Evolutionary conservation across 2,888 invertebrate species (phyloP).

Genomic region (Cordilura impudica): DNA sequence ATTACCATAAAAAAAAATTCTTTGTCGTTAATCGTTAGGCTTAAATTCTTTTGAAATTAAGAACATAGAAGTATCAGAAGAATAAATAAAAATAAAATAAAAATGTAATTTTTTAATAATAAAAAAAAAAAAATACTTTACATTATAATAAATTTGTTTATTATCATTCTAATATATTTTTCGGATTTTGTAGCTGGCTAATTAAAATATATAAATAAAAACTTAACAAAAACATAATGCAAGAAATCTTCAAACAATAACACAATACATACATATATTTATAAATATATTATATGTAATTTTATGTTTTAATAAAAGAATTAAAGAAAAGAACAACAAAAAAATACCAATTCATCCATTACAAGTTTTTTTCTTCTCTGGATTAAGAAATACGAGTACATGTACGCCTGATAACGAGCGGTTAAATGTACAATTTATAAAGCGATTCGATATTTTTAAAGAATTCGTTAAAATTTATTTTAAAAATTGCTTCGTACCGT

Average conservation of each 20-base stretch:
- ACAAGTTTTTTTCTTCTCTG: too few species aligned
- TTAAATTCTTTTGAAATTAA: slow-evolving; percentile 24
- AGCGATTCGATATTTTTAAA: too few species aligned
- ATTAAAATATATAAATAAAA: slow-evolving; percentile 32
- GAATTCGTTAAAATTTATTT: too few species aligned
- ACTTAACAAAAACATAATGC: slow-evolving; percentile 1
- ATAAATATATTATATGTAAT: slow-evolving; percentile 5
- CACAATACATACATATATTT: neutral
- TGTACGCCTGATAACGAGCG: neutral
- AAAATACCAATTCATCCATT: too few species aligned
- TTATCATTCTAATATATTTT: slow-evolving; percentile 47
- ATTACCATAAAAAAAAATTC: slow-evolving; percentile 12
- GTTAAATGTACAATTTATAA: too few species aligned
- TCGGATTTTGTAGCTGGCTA: slow-evolving; percentile 36
- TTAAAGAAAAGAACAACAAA: neutral
- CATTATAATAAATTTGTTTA: neutral
- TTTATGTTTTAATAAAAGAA: slow-evolving; percentile 25
- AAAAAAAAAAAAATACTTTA: slow-evolving; percentile 4
- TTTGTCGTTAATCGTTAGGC: slow-evolving; percentile 33
- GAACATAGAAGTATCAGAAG: slow-evolving; percentile 34
- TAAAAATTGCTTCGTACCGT: too few species aligned
- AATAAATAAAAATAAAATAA: slow-evolving; percentile 35
- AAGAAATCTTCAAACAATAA: neutral
- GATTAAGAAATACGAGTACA: too few species aligned
- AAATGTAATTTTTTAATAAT: slow-evolving; percentile 38